These are phyloP conservation scores for Pinna nobilis DNA, from an alignment of 1,140 invertebrate genomes.

Conservation along the genomic window DNA sequence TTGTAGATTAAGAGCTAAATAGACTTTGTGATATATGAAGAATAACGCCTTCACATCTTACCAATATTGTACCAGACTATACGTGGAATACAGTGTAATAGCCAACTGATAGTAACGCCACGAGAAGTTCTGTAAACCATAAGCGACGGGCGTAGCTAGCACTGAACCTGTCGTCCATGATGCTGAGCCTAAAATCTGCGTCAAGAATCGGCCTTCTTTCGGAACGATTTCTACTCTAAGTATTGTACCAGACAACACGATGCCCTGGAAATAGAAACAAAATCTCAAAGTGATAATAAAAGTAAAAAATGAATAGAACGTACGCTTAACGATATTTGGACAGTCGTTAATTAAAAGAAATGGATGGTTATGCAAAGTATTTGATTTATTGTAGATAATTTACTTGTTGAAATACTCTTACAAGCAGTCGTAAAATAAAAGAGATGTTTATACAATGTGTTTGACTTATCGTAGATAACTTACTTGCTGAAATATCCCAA, in stretches of 20 bases:
- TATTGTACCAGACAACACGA: not conserved
- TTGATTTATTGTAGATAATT: not conserved
- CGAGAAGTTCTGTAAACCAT: conserved; percentile 3
- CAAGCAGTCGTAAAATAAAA: not conserved
- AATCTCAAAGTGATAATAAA: not conserved
- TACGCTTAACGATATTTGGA: not conserved
- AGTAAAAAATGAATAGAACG: not conserved
- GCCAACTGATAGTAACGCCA: conserved; percentile 15
- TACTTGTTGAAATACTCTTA: not conserved
- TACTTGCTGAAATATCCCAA: conserved; percentile 13
- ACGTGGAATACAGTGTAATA: not conserved
- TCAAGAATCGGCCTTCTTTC: not conserved
- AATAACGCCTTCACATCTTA: not conserved
- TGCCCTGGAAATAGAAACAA: not conserved
- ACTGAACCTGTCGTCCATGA: conserved; percentile 10
- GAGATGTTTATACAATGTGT: not conserved
- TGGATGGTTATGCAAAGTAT: not conserved
- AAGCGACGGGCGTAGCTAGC: not conserved
- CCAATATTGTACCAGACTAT: conserved; percentile 21
- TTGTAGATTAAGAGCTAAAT: too few species aligned
- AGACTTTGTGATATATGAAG: too few species aligned
- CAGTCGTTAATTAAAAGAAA: not conserved
- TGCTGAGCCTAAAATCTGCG: not conserved
- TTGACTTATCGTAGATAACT: not conserved
- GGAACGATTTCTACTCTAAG: not conserved